phyloP scores from a whole-genome alignment of 2,888 invertebrate species.

The Ceratothoa steindachneri region DNA sequence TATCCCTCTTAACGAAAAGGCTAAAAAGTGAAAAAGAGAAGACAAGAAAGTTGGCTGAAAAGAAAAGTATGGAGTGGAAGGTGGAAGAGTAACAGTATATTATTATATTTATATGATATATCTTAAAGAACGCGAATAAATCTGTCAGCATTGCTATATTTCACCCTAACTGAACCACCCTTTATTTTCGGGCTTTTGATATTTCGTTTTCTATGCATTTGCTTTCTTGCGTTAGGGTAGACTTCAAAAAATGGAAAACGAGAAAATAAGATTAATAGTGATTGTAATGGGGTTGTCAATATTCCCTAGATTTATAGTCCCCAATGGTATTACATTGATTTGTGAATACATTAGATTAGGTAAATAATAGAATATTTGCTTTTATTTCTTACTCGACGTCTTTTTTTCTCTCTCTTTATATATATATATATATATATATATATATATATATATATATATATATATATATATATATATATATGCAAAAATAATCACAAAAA shows the following conservation, averaged over 20 bases:
- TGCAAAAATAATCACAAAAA: too few relatives aligned
- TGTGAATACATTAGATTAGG: neutral
- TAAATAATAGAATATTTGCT: neutral
- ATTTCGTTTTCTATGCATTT: too few relatives aligned
- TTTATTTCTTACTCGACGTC: neutral
- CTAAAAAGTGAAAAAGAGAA: neutral
- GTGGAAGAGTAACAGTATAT: neutral
- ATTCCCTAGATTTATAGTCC: neutral
- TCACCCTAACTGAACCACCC: too few relatives aligned
- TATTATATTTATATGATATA: too few relatives aligned
- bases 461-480: too few relatives aligned
- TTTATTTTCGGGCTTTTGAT: too few relatives aligned
- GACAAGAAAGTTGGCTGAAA: neutral
- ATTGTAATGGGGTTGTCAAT: neutral
- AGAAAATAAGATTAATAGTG: neutral
- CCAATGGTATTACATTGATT: neutral
- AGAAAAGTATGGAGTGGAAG: neutral
- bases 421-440: neutral
- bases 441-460: neutral
- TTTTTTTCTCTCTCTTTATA: neutral
- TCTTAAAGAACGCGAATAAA: too few relatives aligned
- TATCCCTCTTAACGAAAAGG: too few relatives aligned
- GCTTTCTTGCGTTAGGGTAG: too few relatives aligned
- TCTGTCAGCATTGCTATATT: too few relatives aligned
- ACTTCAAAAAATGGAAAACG: too few relatives aligned